Conservation (phyloP, 2,113 vertebrate species). For the Gallinago undulata region DNA sequence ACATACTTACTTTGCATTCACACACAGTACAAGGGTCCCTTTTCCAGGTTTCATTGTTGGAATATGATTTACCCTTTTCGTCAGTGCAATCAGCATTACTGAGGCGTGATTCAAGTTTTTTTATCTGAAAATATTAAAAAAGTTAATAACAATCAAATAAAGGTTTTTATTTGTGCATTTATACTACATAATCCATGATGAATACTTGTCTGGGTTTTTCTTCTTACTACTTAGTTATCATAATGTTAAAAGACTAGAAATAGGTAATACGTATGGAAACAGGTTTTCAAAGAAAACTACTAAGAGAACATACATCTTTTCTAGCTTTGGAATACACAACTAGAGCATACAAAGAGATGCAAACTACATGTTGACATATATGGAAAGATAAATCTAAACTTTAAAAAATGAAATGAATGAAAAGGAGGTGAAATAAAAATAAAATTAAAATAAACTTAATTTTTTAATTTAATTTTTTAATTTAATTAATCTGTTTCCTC, state of each 20-base stretch:
- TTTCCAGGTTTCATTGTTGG: conserved; percentile 84
- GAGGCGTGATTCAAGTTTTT: conserved; percentile 91
- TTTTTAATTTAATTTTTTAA: no score
- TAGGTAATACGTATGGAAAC: background rate
- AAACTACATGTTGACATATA: background rate
- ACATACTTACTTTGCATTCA: conserved; percentile 87
- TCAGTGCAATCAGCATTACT: conserved; percentile 89
- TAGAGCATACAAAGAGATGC: background rate
- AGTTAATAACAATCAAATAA: background rate
- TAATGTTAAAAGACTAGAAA: background rate
- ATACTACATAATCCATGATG: background rate
- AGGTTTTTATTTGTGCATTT: background rate
- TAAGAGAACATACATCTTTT: background rate
- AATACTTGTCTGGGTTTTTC: background rate
- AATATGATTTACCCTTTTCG: conserved; percentile 77
- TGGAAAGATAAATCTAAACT: background rate
- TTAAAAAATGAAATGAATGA: background rate
- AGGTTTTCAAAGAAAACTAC: background rate
- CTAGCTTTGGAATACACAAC: background rate
- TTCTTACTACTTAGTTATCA: background rate
- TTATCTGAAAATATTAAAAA: conserved; percentile 80
- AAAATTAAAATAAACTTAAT: background rate
- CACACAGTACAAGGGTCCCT: conserved; percentile 86
- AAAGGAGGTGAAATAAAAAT: background rate
- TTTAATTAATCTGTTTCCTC: background rate